Conservation (phyloP, 2,888 invertebrate species). For the Panopea generosa region DNA sequence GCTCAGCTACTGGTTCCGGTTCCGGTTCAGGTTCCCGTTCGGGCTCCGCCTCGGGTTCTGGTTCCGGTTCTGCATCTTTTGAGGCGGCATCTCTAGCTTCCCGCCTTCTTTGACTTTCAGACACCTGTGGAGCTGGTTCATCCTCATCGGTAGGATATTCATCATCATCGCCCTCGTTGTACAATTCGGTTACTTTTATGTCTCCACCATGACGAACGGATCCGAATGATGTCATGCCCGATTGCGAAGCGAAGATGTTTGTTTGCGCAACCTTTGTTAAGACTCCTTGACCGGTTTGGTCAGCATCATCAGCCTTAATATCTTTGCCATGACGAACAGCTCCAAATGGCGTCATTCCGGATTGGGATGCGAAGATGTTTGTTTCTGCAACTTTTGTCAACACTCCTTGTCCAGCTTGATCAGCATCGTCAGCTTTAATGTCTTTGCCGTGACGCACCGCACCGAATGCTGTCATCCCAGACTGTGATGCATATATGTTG, state of each 20-base stretch:
- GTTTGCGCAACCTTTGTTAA: conserved; percentile 81
- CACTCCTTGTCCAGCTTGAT: conserved; percentile 41
- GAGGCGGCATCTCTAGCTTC: conserved; percentile 29
- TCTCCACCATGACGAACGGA: conserved; percentile 56
- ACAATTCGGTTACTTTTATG: conserved; percentile 49
- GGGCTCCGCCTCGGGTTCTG: conserved; percentile 4
- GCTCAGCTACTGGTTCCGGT: conserved; percentile 40
- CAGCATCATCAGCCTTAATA: conserved; percentile 51
- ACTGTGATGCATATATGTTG: conserved; percentile 60
- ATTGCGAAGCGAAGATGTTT: conserved; percentile 82
- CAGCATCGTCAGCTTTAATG: conserved; percentile 52
- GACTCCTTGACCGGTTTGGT: conserved; percentile 47
- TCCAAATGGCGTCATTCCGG: conserved; percentile 62
- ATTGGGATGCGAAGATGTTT: conserved; percentile 59
- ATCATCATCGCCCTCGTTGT: conserved; percentile 41
- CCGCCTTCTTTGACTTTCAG: conserved; percentile 41
- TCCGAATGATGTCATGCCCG: conserved; percentile 71
- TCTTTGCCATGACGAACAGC: conserved; percentile 56
- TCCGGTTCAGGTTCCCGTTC: conserved; percentile 26
- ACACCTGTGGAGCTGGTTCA: conserved; percentile 19
- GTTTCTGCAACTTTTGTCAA: conserved; percentile 50
- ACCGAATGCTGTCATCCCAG: conserved; percentile 65
- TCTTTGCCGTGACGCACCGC: conserved; percentile 57
- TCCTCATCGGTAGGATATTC: conserved; percentile 56
- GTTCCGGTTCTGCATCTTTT: conserved; percentile 13